phyloP scores from a whole-genome alignment of 2,113 vertebrate genomes.

The Callospermophilus lateralis region DNA sequence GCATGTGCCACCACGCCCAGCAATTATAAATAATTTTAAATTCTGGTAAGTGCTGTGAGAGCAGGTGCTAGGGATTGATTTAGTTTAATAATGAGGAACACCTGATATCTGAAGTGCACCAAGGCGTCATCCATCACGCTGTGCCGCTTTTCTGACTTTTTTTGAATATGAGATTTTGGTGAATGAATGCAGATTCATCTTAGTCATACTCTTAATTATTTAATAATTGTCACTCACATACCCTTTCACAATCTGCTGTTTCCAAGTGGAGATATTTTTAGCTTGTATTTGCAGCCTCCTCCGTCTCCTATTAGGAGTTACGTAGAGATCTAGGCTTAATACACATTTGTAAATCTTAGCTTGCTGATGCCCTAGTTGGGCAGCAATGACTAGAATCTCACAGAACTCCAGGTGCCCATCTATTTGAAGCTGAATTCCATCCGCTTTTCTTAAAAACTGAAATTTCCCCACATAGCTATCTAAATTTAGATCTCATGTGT shows the following conservation, averaged over 20 bases:
- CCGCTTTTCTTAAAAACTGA: not conserved
- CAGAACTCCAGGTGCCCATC: not conserved
- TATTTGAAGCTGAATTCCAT: slow-evolving; percentile 1
- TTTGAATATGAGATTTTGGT: slow-evolving; percentile 1
- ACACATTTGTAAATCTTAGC: not conserved
- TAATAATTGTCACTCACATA: slow-evolving; percentile 47
- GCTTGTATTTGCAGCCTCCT: slow-evolving; percentile 14
- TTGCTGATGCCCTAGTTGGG: not conserved
- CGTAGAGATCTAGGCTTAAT: not conserved
- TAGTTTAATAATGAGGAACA: not conserved
- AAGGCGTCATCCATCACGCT: rapidly evolving
- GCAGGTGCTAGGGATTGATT: not conserved
- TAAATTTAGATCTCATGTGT: not conserved
- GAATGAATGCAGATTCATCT: slow-evolving; percentile 57
- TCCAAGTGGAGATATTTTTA: slow-evolving; percentile 70
- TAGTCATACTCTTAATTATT: slow-evolving; percentile 59
- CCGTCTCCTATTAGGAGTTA: not conserved
- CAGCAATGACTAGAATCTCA: not conserved
- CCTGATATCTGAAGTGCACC: not conserved
- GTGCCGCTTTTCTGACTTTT: not conserved
- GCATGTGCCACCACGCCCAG: too few species aligned
- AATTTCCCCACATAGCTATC: not conserved
- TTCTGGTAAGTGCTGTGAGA: not conserved
- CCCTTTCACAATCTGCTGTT: slow-evolving; percentile 38
- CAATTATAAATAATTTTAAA: not conserved